Base-by-base conservation (phyloP, 1,140 invertebrate genomes). In the Micrasema longulum region DNA sequence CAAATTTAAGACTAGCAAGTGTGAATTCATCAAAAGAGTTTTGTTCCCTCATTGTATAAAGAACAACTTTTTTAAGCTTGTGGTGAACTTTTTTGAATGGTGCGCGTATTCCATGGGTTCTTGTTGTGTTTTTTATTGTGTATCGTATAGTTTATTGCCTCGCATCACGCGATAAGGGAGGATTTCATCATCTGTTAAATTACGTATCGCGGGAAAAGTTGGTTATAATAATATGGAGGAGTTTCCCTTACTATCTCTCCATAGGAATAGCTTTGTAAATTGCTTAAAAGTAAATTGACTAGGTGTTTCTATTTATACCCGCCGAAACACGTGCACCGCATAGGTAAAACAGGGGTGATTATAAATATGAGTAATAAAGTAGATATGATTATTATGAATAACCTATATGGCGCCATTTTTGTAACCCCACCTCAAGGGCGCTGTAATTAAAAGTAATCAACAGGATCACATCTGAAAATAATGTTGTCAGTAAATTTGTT, bases 101-200 rank as follows among this genome's bases (percentile, higher is more conserved):
- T 31, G 26, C 26, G 26, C 12, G 14, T 47, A 47, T 47, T 47
- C 11, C 43, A 4, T 7, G 26, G 7, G 26, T 2, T n/a, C 3
- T 31, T 4, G 26, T 4, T 2, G 7, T 31, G 7, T 31, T 31
- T 31, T 31, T 31, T 31, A 4, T 4, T 31, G 3, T 31, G 26
- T 31, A 31, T 31, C 26, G 3, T 7, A 31, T 31, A 4, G 26
- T 43, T 41, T 60, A 60, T 60, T 60, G 52, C 74, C 20, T n/a
- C 18, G 12, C 35, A 53, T 35, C 74, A 75, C 69, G 74, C 74
- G 36, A 75, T 23, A 23, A 35, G 55, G 60, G 38, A 53, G 52
- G 71, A 60, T 76, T 76, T 73, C 74, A 76, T 76, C 74, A 73
- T 68, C 74, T 62, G 74, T 60, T 71, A 76, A 74, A 74, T 71